Evolutionary conservation across 2,888 invertebrate species (phyloP), one percentile per base, ranked within the genome.

Genomic region (Malachius bipustulatus): DNA sequence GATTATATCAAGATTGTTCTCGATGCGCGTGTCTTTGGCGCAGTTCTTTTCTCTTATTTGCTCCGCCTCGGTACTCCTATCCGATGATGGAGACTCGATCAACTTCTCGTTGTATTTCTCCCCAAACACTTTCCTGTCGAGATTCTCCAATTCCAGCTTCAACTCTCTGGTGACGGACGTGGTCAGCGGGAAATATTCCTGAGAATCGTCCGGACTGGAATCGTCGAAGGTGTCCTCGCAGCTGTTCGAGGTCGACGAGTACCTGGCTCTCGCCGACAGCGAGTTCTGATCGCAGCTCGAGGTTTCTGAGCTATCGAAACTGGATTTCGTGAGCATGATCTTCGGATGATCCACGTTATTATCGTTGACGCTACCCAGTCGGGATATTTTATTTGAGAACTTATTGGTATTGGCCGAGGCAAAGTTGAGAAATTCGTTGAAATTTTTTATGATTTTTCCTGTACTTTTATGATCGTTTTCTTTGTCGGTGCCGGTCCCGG

Each of bases 131-230:
- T 83, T 85, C 4, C 85, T 70, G 60, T 88, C 85, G 47, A 88
- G 65, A 56, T 82, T 85, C 53, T 88, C 87, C 42, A 87, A 59
- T 58, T 88, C 87, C 31, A 87, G 67, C 48, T 81, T 71, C 49
- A 88, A 62, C 56, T 88, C 87, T 49, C 84, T 71, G 1, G 87
- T 87, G 66, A 87, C 82, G 2, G 87, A 83, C 3, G 84, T 87
- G 1, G 84, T 83, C 77, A 89, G 81, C 2, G 87, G 85, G 54
- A 82, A 82, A 56, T 85, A 87, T 54, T 82, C 82, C 47, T 82
- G 79, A 2, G 80, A 78, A 57, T 85, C 83, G 47, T 84, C 83
- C 0, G 82, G 82, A 42, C 83, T 83, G 47, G 73, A 74, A 31
- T 74, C 73, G 38, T 75, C 73, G 43, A 70, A 60, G 1, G 60